These are phyloP conservation scores for Actinernus sp. DNA, from an alignment of 92 coral and sea anemone species.

Conservation along the genomic window DNA sequence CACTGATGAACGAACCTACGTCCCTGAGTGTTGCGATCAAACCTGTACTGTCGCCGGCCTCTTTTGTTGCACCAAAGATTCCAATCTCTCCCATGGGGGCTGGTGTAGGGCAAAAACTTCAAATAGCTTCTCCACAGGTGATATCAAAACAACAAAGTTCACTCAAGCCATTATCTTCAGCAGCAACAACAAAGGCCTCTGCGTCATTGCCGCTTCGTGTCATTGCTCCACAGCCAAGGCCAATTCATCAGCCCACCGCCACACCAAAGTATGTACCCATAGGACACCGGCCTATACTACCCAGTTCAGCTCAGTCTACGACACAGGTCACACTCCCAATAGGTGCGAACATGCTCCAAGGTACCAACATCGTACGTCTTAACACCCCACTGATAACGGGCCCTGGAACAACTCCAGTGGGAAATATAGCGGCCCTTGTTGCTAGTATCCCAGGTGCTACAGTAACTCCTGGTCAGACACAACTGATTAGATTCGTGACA, in stretches of 20 bases:
- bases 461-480: slow-evolving; percentile 74
- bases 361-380: slow-evolving; percentile 57
- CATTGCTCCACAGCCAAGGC: slow-evolving; percentile 32
- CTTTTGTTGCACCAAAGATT: no score
- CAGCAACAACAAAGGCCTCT: slow-evolving; percentile 7
- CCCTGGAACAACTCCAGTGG: slow-evolving; percentile 64
- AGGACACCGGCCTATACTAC: slow-evolving; percentile 42
- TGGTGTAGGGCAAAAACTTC: no score
- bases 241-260: neutral
- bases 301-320: slow-evolving; percentile 38
- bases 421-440: slow-evolving; percentile 86
- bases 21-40: no score
- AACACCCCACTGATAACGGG: slow-evolving; percentile 39
- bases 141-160: neutral
- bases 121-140: no score
- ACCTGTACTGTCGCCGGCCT: no score
- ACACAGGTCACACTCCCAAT: slow-evolving; percentile 49
- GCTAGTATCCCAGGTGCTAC: slow-evolving; percentile 78
- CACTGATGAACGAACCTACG: no score
- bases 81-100: no score
- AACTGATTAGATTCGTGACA: slow-evolving; percentile 81
- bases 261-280: slow-evolving; percentile 38
- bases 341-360: slow-evolving; percentile 32
- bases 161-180: neutral
- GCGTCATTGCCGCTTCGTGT: slow-evolving; percentile 10